Conservation (phyloP, 1,140 invertebrate species). For the Mercenaria mercenaria region DNA sequence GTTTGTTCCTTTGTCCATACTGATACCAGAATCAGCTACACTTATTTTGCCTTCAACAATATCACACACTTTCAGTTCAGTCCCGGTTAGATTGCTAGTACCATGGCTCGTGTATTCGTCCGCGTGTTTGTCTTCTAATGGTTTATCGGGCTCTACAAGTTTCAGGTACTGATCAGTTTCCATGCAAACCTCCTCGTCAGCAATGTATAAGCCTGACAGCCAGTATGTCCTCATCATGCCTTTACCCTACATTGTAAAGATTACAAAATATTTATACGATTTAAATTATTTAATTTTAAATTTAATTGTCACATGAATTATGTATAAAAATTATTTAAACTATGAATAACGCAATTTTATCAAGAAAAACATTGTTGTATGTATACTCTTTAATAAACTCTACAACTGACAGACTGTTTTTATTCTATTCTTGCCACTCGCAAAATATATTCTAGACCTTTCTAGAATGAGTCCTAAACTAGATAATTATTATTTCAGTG, state of each 20-base stretch:
- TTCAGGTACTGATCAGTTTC: neutral
- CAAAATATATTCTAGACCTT: no score
- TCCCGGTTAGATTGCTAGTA: neutral
- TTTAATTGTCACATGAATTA: no score
- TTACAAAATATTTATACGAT: neutral
- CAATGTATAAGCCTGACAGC: neutral
- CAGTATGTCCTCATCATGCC: constrained; percentile 53
- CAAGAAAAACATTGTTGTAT: no score
- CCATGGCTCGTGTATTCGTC: neutral
- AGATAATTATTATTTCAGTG: no score
- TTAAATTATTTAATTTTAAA: neutral
- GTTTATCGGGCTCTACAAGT: neutral
- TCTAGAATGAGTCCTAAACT: no score
- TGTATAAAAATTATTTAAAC: neutral
- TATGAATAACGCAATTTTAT: no score
- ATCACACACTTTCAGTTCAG: neutral
- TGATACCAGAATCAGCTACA: constrained; percentile 51
- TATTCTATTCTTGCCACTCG: no score
- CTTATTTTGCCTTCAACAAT: constrained; percentile 13
- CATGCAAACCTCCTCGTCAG: neutral
- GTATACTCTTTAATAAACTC: no score
- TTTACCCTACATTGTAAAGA: constrained; percentile 56
- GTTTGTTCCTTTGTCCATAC: constrained; percentile 2
- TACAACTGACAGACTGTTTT: no score
- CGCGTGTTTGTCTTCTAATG: neutral